A percentile compares a stretch with the other conserved stretches of the same genome.
Conservation (phyloP, 2,888 invertebrate genomes). For the Apoderus coryli region DNA sequence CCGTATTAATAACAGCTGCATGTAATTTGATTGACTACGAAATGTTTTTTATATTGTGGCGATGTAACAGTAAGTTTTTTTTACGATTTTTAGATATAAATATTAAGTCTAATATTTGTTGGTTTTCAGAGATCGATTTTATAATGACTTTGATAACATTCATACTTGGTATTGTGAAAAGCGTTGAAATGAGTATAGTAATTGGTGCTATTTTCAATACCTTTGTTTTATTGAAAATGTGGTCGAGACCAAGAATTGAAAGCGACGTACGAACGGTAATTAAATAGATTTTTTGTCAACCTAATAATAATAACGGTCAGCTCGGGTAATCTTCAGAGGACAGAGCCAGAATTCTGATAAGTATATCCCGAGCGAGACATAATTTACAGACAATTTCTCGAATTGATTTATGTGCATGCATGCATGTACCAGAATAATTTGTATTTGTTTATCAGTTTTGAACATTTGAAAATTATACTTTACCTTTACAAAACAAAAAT, state of each 20-base stretch:
- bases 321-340: too few species aligned
- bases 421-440: too few species aligned
- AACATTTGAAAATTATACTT: too few species aligned
- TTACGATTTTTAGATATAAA: neutral
- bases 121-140: slow-evolving; percentile 28
- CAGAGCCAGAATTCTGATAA: too few species aligned
- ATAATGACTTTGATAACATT: slow-evolving; percentile 54
- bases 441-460: too few species aligned
- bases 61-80: slow-evolving; percentile 35
- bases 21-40: slow-evolving; percentile 58
- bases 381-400: too few species aligned
- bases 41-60: slow-evolving; percentile 38
- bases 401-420: too few species aligned
- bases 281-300: too few species aligned
- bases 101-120: slow-evolving; percentile 9
- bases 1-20: slow-evolving; percentile 82
- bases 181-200: slow-evolving; percentile 69
- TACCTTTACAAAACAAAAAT: too few species aligned
- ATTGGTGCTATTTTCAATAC: slow-evolving; percentile 54
- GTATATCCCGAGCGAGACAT: too few species aligned
- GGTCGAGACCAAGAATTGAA: slow-evolving; percentile 46
- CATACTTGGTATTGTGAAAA: slow-evolving; percentile 46
- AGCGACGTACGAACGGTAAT: slow-evolving; percentile 21
- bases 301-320: too few species aligned
- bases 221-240: slow-evolving; percentile 45